Base-by-base conservation (phyloP, 2,888 invertebrate genomes). In the Amblyjoppa proteus region DNA sequence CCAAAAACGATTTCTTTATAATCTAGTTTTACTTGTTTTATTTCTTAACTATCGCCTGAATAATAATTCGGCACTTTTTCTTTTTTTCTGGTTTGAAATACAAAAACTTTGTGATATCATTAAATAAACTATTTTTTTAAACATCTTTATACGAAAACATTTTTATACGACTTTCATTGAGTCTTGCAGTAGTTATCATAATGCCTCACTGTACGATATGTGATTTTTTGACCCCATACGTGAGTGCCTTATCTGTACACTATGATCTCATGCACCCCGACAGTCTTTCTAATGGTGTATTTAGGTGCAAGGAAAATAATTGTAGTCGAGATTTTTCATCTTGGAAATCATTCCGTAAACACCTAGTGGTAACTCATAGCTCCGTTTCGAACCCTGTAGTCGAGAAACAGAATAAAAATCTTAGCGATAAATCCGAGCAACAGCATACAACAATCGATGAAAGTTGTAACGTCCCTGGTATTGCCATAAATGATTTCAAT, bases 291-390 rank as follows among this genome's bases (percentile, higher is more conserved):
- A 53, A 53, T 53, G 53, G 53, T n/a, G 53, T 53, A n/a, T 64
- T 64, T 34, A 31, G 64, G 64, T 64, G 64, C 31, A 64, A 64
- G n/a, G 64, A 64, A 34, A 31, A 31, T 64, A 34, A 64, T 34
- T 64, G 64, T 53, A 53, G n/a, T 53, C 66, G 66, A 41, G 66
- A 68, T 68, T 68, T 68, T 68, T 41, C 66, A 38, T n/a, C 66
- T 20, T 68, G 66, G 66, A 68, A 68, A 68, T 20, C 66, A 7
- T 68, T 68, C 41, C 34, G 41, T 41, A 68, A 68, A 68, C 66
- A 68, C 38, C 38, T 66, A 66, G 9, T 68, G n/a, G 38, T 38
- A 38, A 41, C 41, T n/a, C 66, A 68, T 41, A 38, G n/a, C 66
- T 68, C 38, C n/a, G 38, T 41, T n/a, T n/a, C n/a, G n/a, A n/a